Base-by-base conservation (phyloP, 2,797 vertebrate genomes). In the Sciurus carolinensis region DNA sequence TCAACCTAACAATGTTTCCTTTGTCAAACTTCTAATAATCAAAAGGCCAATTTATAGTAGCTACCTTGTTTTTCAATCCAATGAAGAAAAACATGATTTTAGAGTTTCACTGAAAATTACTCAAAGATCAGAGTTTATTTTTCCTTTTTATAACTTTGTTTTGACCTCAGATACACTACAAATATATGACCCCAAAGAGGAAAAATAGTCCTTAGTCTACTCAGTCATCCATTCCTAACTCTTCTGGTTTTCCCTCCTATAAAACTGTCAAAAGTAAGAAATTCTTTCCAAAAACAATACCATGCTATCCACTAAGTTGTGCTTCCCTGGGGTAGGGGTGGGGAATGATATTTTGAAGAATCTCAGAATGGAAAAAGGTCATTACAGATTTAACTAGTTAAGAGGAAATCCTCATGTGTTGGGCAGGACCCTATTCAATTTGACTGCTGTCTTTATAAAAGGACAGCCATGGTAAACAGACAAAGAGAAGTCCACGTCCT, bases 1-100 rank as follows among this genome's bases (percentile, higher is more conserved):
- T 91, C 26, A 75, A 92, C 39, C 54, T 59, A 79, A 85, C 85
- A 91, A 71, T 24, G 36, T 59, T 64, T 73, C 73, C n/a, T 75
- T 18, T 62, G 66, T 22, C 80, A 81, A 66, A 17, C 8, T 80
- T 90, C 33, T 90, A 84, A 62, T 84, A 52, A 72, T 52, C 12
- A 76, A 33, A 5, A 86, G 10, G 8, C 22, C 69, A 89, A 57
- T 75, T 62, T 95, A 80, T 84, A 87, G 66, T 24, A 44, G 52
- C 12, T 87, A 39, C 57, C 59, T 69, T 76, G 11, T 36, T 50
- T 82, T 89, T 83, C 36, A 95, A 62, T 66, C 7, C 69, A 86
- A 13, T 13, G 17, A 79, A 2, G 5, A 81, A 66, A 69, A 79
- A 67, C 13, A 42, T 42, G 2, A 82, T 47, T 86, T 28, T 47